Percentiles rank a stretch among this genome's conserved stretches.
Conservation (phyloP, 2,797 vertebrate genomes). For the Xyrichtys novacula region DNA sequence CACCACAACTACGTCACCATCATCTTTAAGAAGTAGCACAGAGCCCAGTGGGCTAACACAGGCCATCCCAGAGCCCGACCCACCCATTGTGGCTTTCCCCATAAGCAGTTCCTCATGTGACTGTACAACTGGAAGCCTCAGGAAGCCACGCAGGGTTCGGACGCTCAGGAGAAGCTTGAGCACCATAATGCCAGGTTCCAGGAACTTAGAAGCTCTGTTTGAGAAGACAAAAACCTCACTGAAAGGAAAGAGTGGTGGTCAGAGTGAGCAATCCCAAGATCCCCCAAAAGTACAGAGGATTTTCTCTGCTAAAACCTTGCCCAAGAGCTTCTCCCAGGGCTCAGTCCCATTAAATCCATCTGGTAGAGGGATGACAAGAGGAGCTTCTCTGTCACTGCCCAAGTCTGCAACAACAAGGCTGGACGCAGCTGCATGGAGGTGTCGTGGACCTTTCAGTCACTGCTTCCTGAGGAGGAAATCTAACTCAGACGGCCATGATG, state of each 20-base stretch:
- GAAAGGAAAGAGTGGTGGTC: slow-evolving; percentile 76
- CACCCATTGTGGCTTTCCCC: slow-evolving; percentile 84
- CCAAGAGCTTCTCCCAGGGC: slow-evolving; percentile 90
- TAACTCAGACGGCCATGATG: slow-evolving; percentile 78
- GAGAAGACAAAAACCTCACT: slow-evolving; percentile 87
- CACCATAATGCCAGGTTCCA: slow-evolving; percentile 84
- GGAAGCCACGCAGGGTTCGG: slow-evolving; percentile 85
- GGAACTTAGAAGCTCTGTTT: slow-evolving; percentile 86
- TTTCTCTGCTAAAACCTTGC: slow-evolving; percentile 87
- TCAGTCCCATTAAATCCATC: slow-evolving; percentile 81
- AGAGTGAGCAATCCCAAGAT: slow-evolving; percentile 76
- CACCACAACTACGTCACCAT: slow-evolving; percentile 78
- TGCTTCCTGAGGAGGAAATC: slow-evolving; percentile 88
- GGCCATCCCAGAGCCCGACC: slow-evolving; percentile 88
- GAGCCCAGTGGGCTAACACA: slow-evolving; percentile 90
- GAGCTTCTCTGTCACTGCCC: slow-evolving; percentile 71
- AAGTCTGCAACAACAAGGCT: slow-evolving; percentile 82
- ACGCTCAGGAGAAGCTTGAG: slow-evolving; percentile 89
- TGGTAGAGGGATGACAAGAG: slow-evolving; percentile 80
- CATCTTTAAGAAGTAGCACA: slow-evolving; percentile 91
- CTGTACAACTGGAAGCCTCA: slow-evolving; percentile 86
- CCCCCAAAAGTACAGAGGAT: slow-evolving; percentile 80
- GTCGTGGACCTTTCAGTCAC: slow-evolving; percentile 90
- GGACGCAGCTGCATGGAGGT: slow-evolving; percentile 87
- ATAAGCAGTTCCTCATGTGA: slow-evolving; percentile 85